phyloP scores from a whole-genome alignment of 2,888 invertebrate genomes.

The Rhingia campestris region DNA sequence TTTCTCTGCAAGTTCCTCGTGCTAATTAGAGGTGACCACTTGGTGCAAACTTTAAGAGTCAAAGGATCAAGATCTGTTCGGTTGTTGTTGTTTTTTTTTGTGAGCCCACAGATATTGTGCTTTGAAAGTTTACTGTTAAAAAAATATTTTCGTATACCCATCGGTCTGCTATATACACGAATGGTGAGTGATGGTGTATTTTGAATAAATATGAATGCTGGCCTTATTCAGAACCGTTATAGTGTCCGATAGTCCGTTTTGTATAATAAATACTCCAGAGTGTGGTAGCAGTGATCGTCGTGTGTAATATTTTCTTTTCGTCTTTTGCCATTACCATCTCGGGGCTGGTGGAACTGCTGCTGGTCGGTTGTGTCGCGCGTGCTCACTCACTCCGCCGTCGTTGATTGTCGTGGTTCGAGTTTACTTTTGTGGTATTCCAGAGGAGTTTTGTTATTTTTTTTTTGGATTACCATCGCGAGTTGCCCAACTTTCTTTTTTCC shows the following conservation, averaged over 20 bases:
- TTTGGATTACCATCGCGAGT: slow-evolving; percentile 66
- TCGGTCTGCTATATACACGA: slow-evolving; percentile 44
- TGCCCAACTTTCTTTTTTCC: slow-evolving; percentile 70
- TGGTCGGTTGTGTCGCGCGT: slow-evolving; percentile 52
- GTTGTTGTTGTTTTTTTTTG: not conserved
- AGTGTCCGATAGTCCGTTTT: slow-evolving; percentile 73
- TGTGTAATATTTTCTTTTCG: slow-evolving; percentile 67
- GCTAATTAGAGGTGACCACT: slow-evolving; percentile 39
- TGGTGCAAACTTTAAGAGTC: not conserved
- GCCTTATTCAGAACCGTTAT: slow-evolving; percentile 83
- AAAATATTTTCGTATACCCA: slow-evolving; percentile 27
- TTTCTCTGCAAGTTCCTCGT: not conserved
- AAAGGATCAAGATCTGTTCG: slow-evolving; percentile 18
- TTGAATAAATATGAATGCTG: slow-evolving; percentile 79
- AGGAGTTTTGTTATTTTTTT: slow-evolving; percentile 42
- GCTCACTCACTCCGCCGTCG: slow-evolving; percentile 58
- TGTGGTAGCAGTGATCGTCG: slow-evolving; percentile 30
- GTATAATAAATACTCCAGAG: slow-evolving; percentile 66
- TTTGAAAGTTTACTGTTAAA: slow-evolving; percentile 44
- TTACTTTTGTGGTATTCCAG: slow-evolving; percentile 64
- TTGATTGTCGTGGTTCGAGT: slow-evolving; percentile 42
- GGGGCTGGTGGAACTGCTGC: slow-evolving; percentile 8
- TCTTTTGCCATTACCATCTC: slow-evolving; percentile 71
- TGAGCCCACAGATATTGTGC: not conserved
- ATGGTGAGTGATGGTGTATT: slow-evolving; percentile 75